Evolutionary conservation across 2,888 invertebrate genomes (phyloP).

Genomic region (Disparrhopalites patrizii): DNA sequence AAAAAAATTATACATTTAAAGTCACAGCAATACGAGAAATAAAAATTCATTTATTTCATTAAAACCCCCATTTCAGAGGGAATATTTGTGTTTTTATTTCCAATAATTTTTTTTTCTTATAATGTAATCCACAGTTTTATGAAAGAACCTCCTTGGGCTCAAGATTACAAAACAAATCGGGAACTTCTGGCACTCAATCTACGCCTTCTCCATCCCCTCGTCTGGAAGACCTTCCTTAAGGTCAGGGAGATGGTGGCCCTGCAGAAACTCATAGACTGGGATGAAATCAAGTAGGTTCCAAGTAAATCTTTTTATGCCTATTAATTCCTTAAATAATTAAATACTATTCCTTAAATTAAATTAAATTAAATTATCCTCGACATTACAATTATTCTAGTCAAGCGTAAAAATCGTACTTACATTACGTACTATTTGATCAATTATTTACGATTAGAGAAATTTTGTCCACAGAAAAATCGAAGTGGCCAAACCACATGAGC

Average conservation of each 20-base stretch:
- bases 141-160: conserved; percentile 38
- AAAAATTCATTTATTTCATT: no score
- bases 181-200: conserved; percentile 26
- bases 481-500: conserved; percentile 37
- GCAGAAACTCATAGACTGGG: conserved; percentile 34
- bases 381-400: not conserved
- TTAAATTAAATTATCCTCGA: not conserved
- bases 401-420: not conserved
- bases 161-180: conserved; percentile 26
- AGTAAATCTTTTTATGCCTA: not conserved
- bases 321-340: not conserved
- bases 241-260: conserved; percentile 36
- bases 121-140: conserved; percentile 20
- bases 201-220: conserved; percentile 36
- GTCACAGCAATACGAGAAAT: no score
- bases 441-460: no score
- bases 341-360: conserved; percentile 16
- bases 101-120: not conserved
- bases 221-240: conserved; percentile 39
- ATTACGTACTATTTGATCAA: no score
- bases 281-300: conserved; percentile 31
- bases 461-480: conserved; percentile 21
- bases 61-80: not conserved
- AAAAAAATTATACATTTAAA: no score
- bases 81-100: not conserved